These are phyloP conservation scores for Pungitius pungitius DNA, from an alignment of 2,113 vertebrate genomes.

Conservation along the genomic window DNA sequence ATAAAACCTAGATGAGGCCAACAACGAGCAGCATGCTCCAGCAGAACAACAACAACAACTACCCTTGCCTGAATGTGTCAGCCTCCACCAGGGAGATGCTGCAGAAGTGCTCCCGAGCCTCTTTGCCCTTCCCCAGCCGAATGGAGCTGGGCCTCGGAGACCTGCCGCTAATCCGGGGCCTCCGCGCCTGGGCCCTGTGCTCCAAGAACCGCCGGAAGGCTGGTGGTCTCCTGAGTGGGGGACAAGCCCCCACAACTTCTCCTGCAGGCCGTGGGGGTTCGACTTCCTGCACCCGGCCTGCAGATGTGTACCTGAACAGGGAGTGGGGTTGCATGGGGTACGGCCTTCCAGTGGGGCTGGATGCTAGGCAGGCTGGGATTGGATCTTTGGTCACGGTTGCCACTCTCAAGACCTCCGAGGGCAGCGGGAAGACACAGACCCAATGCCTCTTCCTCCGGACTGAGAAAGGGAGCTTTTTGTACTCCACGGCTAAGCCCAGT, in stretches of 20 bases:
- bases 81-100: conserved; percentile 65
- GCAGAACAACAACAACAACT: conserved; percentile 86
- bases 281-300: conserved; percentile 54
- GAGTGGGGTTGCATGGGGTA: conserved; percentile 67
- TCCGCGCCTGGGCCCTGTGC: conserved; percentile 80
- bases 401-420: conserved; percentile 80
- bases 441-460: conserved; percentile 79
- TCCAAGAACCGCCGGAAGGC: conserved; percentile 73
- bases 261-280: conserved; percentile 30
- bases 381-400: conserved; percentile 81
- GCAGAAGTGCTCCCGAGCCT: conserved; percentile 67
- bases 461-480: conserved; percentile 77
- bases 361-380: conserved; percentile 66
- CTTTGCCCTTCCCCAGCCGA: conserved; percentile 71
- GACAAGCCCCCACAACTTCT: conserved; percentile 49
- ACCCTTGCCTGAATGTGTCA: conserved; percentile 76
- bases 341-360: conserved; percentile 57
- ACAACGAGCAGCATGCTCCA: conserved; percentile 77
- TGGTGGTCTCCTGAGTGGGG: conserved; percentile 34
- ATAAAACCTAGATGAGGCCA: conserved; percentile 64
- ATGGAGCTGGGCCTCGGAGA: conserved; percentile 75
- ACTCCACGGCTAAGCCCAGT: conserved; percentile 65
- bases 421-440: conserved; percentile 79
- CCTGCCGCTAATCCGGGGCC: conserved; percentile 77
- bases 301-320: conserved; percentile 59